These are phyloP conservation scores for Lepidurus couesii DNA, from an alignment of 1,140 invertebrate species.

Conservation along the genomic window DNA sequence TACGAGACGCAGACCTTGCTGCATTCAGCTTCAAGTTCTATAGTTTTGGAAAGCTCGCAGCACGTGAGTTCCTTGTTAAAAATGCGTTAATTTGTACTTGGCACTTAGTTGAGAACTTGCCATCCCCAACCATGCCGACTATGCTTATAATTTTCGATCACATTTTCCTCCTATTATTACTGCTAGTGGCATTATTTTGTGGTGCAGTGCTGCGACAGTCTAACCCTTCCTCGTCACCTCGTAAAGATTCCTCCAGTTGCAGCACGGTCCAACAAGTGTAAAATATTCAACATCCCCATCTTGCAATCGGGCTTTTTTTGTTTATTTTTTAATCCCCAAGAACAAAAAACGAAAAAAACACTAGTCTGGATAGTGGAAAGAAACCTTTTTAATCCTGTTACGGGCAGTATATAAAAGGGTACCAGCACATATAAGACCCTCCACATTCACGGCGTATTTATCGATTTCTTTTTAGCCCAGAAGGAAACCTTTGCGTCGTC, in stretches of 20 bases:
- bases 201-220: slow-evolving; percentile 34
- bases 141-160: slow-evolving; percentile 41
- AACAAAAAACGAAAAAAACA: background rate
- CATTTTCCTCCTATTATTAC: slow-evolving; percentile 40
- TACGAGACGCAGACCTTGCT: background rate
- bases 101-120: background rate
- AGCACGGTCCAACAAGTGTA: slow-evolving; percentile 24
- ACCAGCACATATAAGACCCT: background rate
- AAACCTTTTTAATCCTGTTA: background rate
- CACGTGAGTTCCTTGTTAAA: background rate
- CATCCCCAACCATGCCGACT: slow-evolving; percentile 37
- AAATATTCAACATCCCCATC: background rate
- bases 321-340: no score
- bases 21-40: background rate
- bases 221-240: background rate
- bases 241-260: background rate
- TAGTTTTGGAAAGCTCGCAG: background rate
- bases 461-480: background rate
- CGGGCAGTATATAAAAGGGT: background rate
- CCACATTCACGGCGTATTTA: background rate
- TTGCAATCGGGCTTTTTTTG: background rate
- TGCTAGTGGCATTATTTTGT: slow-evolving; percentile 40
- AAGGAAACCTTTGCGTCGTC: background rate
- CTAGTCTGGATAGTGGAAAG: background rate
- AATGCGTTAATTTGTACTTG: background rate